Evolutionary conservation across 2,113 vertebrate genomes (phyloP).

Genomic region (Rhinoderma darwinii): DNA sequence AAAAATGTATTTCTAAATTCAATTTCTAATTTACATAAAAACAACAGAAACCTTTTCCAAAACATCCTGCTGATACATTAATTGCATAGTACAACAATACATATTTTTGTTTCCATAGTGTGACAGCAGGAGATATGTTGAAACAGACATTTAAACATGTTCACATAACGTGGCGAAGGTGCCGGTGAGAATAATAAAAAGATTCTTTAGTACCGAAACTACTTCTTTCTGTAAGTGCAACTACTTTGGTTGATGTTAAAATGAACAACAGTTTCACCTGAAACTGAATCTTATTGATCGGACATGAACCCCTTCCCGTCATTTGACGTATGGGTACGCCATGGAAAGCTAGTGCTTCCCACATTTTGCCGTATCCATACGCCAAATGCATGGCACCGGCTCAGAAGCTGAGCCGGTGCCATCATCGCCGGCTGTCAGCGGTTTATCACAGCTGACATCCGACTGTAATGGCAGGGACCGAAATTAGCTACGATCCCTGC

Average conservation of each 20-base stretch:
- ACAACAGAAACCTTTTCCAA: background rate
- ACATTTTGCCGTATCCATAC: no score
- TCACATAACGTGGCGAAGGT: background rate
- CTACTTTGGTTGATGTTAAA: background rate
- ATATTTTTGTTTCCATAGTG: slow-evolving; percentile 23
- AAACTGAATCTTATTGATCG: background rate
- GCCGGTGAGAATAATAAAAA: slow-evolving; percentile 25
- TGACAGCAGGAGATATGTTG: slow-evolving; percentile 17
- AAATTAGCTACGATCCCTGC: no score
- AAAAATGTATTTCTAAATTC: background rate
- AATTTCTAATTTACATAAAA: background rate
- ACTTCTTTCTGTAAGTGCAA: background rate
- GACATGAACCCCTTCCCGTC: no score
- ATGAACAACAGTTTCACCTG: background rate
- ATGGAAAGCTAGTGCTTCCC: no score
- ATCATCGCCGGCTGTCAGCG: no score
- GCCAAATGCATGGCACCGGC: no score
- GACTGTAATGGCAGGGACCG: no score
- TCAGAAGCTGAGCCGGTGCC: no score
- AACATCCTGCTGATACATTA: slow-evolving; percentile 32
- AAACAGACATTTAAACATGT: slow-evolving; percentile 20
- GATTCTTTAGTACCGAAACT: background rate
- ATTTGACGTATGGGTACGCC: no score
- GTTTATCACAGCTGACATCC: no score
- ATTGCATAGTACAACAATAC: slow-evolving; percentile 25